Conservation (phyloP, 2,113 vertebrate species). For the Sceloporus undulatus region DNA sequence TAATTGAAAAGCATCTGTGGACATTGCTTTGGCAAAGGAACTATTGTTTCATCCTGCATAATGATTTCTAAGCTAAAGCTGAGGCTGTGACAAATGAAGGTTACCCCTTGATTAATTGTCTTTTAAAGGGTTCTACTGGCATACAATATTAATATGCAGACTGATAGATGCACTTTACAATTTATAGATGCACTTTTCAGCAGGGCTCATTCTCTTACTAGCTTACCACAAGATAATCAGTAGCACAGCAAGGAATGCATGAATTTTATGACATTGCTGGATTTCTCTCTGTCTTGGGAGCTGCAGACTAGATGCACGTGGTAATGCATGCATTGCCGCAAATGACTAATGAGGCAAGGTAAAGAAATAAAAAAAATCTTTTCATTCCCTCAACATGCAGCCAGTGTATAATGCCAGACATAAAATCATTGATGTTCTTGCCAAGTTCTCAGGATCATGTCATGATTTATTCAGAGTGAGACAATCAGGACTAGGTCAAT, state of each 20-base stretch:
- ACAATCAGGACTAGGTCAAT: constrained; percentile 64
- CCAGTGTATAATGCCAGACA: constrained; percentile 72
- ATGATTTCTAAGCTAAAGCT: constrained; percentile 64
- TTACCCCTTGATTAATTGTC: constrained; percentile 55
- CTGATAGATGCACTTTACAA: constrained; percentile 16
- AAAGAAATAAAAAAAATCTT: constrained; percentile 63
- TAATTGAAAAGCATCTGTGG: constrained; percentile 66
- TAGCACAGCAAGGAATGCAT: constrained; percentile 55
- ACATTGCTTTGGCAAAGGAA: constrained; percentile 62
- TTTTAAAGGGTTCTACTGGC: constrained; percentile 66
- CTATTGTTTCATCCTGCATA: constrained; percentile 56
- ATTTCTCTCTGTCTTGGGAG: constrained; percentile 68
- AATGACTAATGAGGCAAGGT: constrained; percentile 77
- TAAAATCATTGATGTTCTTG: constrained; percentile 68
- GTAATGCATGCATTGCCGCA: constrained; percentile 64
- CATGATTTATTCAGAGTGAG: constrained; percentile 74
- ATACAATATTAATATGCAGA: constrained; percentile 46
- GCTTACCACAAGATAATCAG: constrained; percentile 63
- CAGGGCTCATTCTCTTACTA: constrained; percentile 62
- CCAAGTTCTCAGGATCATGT: constrained; percentile 72
- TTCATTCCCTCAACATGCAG: constrained; percentile 64
- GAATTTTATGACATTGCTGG: constrained; percentile 68
- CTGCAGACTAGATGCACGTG: constrained; percentile 50
- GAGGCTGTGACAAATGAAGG: constrained; percentile 57
- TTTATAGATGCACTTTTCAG: constrained; percentile 61